These are phyloP conservation scores for Enteromius radiatus DNA, from an alignment of 2,797 vertebrate species.

Conservation along the genomic window DNA sequence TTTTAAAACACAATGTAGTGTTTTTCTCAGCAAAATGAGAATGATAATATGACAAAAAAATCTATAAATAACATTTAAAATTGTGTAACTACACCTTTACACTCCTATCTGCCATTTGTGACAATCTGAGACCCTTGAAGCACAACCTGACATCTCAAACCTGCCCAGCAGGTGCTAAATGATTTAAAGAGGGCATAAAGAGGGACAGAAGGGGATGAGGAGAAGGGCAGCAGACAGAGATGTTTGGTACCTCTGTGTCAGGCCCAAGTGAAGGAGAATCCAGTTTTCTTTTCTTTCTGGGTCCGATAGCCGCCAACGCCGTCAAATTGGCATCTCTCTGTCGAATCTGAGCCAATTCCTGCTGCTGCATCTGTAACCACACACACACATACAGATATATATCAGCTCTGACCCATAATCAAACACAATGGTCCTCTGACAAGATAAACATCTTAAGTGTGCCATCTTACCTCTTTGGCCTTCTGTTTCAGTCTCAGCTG, in stretches of 20 bases:
- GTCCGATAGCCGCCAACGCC: constrained; percentile 94
- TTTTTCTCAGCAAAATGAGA: background rate
- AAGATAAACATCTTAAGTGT: constrained; percentile 24
- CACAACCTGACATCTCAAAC: constrained; percentile 26
- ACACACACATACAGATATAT: constrained; percentile 16
- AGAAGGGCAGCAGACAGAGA: background rate
- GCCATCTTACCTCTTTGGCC: constrained; percentile 90
- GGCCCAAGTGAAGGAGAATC: constrained; percentile 86
- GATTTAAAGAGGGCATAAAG: constrained; percentile 21
- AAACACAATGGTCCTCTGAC: constrained; percentile 48
- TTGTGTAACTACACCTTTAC: background rate
- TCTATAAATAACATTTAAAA: background rate
- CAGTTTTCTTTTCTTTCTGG: constrained; percentile 92
- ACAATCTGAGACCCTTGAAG: constrained; percentile 29
- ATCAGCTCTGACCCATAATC: constrained; percentile 22
- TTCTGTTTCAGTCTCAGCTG: constrained; percentile 97
- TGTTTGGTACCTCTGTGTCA: constrained; percentile 84
- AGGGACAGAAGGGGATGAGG: background rate
- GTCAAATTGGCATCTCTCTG: constrained; percentile 97
- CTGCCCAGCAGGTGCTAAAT: constrained; percentile 17
- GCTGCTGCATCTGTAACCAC: constrained; percentile 93
- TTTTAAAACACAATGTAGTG: background rate
- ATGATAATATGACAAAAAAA: background rate
- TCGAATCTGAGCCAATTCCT: constrained; percentile 95
- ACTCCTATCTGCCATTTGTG: constrained; percentile 6